Evolutionary conservation across 2,888 invertebrate species (phyloP).

Genomic region (Caenorhabditis afra): DNA sequence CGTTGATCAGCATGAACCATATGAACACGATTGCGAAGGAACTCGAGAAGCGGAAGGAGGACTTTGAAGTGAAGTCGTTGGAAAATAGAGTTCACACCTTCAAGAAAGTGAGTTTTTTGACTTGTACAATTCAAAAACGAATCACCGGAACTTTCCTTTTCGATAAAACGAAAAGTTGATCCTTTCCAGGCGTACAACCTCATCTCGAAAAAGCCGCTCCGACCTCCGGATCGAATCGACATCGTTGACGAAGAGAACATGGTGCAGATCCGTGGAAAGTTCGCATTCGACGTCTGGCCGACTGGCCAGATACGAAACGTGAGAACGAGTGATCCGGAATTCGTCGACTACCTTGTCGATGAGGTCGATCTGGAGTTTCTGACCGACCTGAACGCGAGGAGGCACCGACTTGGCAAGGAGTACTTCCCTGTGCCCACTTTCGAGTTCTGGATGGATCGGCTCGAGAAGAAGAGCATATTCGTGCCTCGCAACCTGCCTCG

Average conservation of each 20-base stretch:
- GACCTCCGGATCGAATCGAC: too few species aligned
- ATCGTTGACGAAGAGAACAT: too few species aligned
- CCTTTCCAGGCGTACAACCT: too few species aligned
- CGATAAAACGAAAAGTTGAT: too few species aligned
- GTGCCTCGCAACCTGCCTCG: neutral
- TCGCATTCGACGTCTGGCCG: neutral
- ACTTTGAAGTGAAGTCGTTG: neutral
- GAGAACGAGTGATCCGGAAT: neutral
- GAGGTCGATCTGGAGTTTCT: slow-evolving; percentile 31
- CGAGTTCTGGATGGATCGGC: slow-evolving; percentile 48
- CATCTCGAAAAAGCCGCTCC: too few species aligned
- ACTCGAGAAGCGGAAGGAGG: neutral
- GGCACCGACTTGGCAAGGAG: neutral
- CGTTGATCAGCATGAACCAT: neutral
- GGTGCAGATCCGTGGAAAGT: too few species aligned
- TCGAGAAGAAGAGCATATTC: slow-evolving; percentile 40
- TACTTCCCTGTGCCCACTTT: slow-evolving; percentile 5
- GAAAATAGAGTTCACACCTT: neutral
- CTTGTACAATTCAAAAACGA: neutral
- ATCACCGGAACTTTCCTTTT: neutral
- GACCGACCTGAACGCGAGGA: neutral
- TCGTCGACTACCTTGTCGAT: slow-evolving; percentile 31
- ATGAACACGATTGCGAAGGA: neutral
- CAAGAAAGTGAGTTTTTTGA: neutral
- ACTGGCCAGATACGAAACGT: neutral